phyloP scores from a whole-genome alignment of 2,113 vertebrate genomes.

The Suricata suricatta region DNA sequence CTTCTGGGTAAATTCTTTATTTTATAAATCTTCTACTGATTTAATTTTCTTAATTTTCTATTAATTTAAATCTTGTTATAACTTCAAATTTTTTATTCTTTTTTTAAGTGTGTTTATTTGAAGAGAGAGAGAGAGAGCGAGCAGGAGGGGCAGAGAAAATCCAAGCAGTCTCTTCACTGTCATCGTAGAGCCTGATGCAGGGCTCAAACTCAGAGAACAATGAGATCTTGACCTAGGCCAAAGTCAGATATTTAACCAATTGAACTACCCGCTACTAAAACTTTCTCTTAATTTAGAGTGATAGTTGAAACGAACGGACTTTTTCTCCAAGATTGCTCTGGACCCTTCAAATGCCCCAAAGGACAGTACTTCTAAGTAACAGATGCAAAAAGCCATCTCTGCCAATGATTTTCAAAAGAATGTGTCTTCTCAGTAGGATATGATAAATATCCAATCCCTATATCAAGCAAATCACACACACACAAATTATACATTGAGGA shows the following conservation, averaged over 20 bases:
- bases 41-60: not conserved
- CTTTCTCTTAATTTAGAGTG: not conserved
- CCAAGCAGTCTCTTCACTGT: too few relatives aligned
- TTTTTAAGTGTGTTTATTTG: too few relatives aligned
- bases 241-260: too few relatives aligned
- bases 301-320: not conserved
- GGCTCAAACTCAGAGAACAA: too few relatives aligned
- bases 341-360: not conserved
- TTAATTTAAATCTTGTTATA: not conserved
- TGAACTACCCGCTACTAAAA: not conserved
- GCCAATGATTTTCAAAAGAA: not conserved
- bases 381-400: not conserved
- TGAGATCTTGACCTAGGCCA: too few relatives aligned
- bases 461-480: not conserved
- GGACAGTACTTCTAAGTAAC: not conserved
- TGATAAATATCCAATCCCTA: not conserved
- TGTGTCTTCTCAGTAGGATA: not conserved
- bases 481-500: not conserved
- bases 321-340: not conserved
- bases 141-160: too few relatives aligned
- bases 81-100: too few relatives aligned
- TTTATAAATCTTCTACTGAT: not conserved
- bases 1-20: not conserved
- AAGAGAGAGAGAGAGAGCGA: too few relatives aligned
- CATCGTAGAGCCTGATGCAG: too few relatives aligned